These are phyloP conservation scores for Drusus annulatus DNA, from an alignment of 1,140 invertebrate species.

Conservation along the genomic window DNA sequence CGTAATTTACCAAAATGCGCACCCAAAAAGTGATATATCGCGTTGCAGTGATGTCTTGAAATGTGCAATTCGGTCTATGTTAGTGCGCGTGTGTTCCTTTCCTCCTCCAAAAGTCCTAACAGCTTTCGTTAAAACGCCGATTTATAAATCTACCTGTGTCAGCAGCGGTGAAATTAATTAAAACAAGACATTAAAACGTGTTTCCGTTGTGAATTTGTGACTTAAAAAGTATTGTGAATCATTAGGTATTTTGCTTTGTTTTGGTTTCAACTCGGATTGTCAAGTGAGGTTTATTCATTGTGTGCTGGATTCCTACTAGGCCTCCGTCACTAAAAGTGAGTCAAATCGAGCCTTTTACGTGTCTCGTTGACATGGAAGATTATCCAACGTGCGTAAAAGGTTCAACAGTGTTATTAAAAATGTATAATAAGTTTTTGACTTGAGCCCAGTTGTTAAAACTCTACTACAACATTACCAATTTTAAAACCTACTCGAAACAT, in stretches of 20 bases:
- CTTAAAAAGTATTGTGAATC: constrained; percentile 38
- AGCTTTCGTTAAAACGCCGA: constrained; percentile 47
- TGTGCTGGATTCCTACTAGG: constrained; percentile 23
- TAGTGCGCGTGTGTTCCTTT: constrained; percentile 50
- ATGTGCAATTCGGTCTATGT: constrained; percentile 44
- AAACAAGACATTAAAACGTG: constrained; percentile 29
- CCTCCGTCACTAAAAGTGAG: constrained; percentile 45
- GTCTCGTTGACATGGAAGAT: constrained; percentile 5
- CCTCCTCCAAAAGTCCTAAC: constrained; percentile 42
- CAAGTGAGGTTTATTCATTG: constrained; percentile 43
- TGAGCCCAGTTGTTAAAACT: no score
- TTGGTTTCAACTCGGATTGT: constrained; percentile 47
- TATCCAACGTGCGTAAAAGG: constrained; percentile 26
- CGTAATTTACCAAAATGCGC: constrained; percentile 35
- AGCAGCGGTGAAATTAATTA: constrained; percentile 28
- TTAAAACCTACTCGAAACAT: background rate
- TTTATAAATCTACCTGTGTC: constrained; percentile 29
- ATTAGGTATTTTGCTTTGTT: constrained; percentile 43
- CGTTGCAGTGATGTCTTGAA: constrained; percentile 20
- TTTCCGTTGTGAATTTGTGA: constrained; percentile 32
- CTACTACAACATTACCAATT: background rate
- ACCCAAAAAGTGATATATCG: constrained; percentile 38
- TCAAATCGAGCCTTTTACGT: constrained; percentile 39
- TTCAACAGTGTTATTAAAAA: background rate
- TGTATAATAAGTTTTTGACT: no score